These are phyloP conservation scores for Psix sp. DNA, from an alignment of 1,140 invertebrate genomes.

Conservation along the genomic window DNA sequence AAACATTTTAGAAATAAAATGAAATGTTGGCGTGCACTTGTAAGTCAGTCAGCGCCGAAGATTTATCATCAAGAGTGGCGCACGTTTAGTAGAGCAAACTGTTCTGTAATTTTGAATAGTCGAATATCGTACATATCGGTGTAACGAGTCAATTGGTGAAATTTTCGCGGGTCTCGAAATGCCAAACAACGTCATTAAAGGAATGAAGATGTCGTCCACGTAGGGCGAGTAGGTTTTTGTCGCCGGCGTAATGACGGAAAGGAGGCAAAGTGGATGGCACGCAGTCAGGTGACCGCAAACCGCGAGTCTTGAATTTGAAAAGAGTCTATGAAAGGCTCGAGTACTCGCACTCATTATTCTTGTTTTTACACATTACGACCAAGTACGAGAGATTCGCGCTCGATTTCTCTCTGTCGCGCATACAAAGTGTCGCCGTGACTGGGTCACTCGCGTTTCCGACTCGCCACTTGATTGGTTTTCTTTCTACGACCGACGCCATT, in stretches of 20 bases:
- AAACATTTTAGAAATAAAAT: conserved; percentile 25
- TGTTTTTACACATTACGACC: conserved; percentile 40
- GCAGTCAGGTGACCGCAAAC: not conserved
- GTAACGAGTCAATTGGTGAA: no score
- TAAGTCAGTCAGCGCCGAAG: conserved; percentile 3
- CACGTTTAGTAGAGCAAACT: conserved; percentile 15
- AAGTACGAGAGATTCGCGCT: conserved; percentile 52
- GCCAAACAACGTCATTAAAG: no score
- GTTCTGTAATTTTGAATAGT: conserved; percentile 23
- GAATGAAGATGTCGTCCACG: no score
- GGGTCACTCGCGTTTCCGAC: conserved; percentile 62
- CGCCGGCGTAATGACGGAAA: no score
- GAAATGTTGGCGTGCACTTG: conserved; percentile 10
- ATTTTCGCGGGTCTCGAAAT: no score
- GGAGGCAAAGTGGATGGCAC: no score
- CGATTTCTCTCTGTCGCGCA: conserved; percentile 58
- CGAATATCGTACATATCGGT: conserved; percentile 16
- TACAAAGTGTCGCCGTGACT: conserved; percentile 61
- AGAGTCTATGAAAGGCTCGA: conserved; percentile 47
- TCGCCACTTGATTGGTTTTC: conserved; percentile 39
- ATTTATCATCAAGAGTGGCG: conserved; percentile 17
- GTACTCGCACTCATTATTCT: conserved; percentile 49
- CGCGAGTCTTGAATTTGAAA: conserved; percentile 51
- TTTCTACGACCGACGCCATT: conserved; percentile 34
- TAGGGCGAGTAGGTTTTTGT: no score